Conservation (phyloP, 2,113 vertebrate species). For the Pogonocichla stellata region DNA sequence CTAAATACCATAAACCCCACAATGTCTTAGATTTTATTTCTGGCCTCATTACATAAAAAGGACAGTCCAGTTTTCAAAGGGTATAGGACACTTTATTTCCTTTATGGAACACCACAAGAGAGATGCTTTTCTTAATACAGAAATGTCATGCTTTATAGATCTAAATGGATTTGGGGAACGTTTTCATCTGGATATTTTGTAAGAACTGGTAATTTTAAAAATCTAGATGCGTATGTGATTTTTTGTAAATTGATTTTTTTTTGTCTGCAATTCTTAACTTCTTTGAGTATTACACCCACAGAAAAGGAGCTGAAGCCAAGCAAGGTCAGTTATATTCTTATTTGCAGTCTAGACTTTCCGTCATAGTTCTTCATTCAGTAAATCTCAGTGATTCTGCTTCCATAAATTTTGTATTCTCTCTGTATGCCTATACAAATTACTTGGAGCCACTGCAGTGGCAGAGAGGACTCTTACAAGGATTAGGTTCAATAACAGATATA, state of each 20-base stretch:
- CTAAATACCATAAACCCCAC: neutral
- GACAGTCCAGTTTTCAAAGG: neutral
- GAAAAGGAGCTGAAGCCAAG: neutral
- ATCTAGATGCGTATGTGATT: neutral
- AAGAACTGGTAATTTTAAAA: neutral
- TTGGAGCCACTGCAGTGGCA: neutral
- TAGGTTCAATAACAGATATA: neutral
- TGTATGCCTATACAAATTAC: neutral
- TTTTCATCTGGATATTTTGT: neutral
- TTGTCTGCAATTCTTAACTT: neutral
- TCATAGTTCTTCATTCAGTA: neutral
- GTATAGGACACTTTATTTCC: neutral
- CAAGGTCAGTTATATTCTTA: neutral
- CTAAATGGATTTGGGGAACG: neutral
- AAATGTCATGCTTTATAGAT: neutral
- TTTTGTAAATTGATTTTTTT: neutral
- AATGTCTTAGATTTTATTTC: neutral
- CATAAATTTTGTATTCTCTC: neutral
- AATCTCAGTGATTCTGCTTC: neutral
- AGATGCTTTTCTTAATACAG: neutral
- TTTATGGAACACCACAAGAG: neutral
- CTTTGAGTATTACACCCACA: neutral
- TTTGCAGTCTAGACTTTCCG: neutral
- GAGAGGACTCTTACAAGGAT: neutral
- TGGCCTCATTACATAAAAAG: neutral